Conservation (phyloP, 2,888 invertebrate species). For the Allolobophora icterica region DNA sequence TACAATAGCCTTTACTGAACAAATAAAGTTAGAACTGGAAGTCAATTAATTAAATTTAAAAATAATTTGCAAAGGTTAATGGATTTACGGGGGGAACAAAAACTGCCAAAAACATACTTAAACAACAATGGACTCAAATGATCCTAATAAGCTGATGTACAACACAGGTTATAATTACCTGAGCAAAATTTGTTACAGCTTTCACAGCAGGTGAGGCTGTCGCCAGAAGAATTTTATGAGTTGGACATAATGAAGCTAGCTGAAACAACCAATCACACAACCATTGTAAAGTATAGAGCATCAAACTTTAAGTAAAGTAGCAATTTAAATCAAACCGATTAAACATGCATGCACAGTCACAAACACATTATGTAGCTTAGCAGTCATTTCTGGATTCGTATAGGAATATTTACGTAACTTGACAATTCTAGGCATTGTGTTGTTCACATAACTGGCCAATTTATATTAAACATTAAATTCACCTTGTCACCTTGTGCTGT, state of each 20-base stretch:
- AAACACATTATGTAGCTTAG: too few species aligned
- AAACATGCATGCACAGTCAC: not conserved
- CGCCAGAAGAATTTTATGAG: not conserved
- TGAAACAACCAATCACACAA: not conserved
- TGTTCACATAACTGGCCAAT: not conserved
- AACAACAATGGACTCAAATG: not conserved
- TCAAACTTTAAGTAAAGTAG: not conserved
- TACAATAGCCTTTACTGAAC: too few species aligned
- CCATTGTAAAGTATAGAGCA: not conserved
- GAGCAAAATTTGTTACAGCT: conserved; percentile 28
- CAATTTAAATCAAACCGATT: not conserved
- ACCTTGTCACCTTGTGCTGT: too few species aligned
- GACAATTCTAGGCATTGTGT: not conserved
- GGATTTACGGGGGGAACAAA: not conserved
- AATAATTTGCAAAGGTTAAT: not conserved
- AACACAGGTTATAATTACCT: not conserved
- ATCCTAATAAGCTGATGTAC: not conserved
- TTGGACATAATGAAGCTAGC: conserved; percentile 22
- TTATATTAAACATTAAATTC: too few species aligned
- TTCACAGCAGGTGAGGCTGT: conserved; percentile 15
- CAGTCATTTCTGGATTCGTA: too few species aligned
- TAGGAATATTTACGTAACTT: too few species aligned
- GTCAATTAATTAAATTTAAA: too few species aligned
- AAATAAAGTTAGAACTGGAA: too few species aligned
- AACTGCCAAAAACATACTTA: not conserved